phyloP scores from a whole-genome alignment of 2,888 invertebrate genomes.

The Morpho achilles region DNA sequence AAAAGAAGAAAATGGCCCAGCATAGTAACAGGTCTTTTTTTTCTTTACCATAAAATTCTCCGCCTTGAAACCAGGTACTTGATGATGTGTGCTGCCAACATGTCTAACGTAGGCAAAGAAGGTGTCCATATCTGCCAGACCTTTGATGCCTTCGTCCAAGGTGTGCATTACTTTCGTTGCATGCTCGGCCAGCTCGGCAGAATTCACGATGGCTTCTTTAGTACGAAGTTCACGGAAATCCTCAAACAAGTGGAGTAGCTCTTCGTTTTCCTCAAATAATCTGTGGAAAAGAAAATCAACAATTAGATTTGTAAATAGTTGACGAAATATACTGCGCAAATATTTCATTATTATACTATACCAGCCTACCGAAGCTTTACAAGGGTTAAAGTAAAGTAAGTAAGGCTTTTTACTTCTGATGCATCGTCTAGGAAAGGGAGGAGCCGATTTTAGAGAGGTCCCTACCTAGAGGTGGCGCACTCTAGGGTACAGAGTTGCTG shows the following conservation, averaged over 20 bases:
- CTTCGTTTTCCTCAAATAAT: conserved; percentile 90
- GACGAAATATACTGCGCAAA: too few relatives aligned
- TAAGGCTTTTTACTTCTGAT: too few relatives aligned
- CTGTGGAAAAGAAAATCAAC: conserved; percentile 62
- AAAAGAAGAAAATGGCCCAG: background rate
- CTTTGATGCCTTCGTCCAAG: conserved; percentile 91
- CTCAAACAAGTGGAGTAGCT: conserved; percentile 86
- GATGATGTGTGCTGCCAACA: conserved; percentile 89
- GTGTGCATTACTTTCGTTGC: conserved; percentile 93
- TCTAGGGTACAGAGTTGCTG: too few relatives aligned
- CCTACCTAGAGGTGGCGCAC: too few relatives aligned
- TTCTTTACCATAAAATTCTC: conserved; percentile 91
- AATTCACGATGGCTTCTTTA: conserved; percentile 86
- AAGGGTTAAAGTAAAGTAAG: too few relatives aligned
- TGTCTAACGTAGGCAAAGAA: conserved; percentile 89
- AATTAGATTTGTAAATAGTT: too few relatives aligned
- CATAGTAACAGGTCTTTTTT: background rate
- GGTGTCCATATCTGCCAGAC: conserved; percentile 88
- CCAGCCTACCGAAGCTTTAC: too few relatives aligned
- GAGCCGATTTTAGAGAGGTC: too few relatives aligned
- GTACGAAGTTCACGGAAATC: conserved; percentile 87
- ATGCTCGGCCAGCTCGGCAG: conserved; percentile 90
- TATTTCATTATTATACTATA: too few relatives aligned
- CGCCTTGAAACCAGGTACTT: conserved; percentile 89
- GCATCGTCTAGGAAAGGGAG: too few relatives aligned